Evolutionary conservation across 2,113 vertebrate genomes (phyloP).

Genomic region (Lontra canadensis): DNA sequence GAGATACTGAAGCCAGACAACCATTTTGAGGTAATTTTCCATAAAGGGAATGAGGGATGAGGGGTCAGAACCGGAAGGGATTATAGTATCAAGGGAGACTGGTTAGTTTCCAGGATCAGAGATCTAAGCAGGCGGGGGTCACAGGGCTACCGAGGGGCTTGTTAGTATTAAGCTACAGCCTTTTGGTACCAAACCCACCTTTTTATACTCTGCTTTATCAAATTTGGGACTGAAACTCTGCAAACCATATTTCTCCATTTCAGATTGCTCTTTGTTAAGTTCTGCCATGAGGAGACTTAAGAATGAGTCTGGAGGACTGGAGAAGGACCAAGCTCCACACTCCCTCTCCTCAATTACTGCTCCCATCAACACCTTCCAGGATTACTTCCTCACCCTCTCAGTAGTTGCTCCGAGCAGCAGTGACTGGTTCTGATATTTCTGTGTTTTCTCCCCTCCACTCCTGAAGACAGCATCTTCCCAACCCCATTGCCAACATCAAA

Average conservation of each 20-base stretch:
- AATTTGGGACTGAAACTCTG: neutral
- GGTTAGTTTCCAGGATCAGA: neutral
- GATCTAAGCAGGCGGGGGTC: neutral
- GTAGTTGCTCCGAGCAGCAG: neutral
- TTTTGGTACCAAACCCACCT: neutral
- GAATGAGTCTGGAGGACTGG: neutral
- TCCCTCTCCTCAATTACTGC: neutral
- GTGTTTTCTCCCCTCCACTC: neutral
- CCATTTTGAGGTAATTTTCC: neutral
- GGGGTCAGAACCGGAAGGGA: neutral
- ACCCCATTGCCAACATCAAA: neutral
- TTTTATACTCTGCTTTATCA: neutral
- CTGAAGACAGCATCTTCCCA: neutral
- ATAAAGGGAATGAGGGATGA: neutral
- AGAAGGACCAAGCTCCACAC: neutral
- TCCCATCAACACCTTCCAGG: neutral
- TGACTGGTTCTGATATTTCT: neutral
- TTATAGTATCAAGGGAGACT: neutral
- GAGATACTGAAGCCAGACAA: neutral
- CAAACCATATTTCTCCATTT: neutral
- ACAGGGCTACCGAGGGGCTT: neutral
- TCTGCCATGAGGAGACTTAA: neutral
- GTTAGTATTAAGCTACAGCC: neutral
- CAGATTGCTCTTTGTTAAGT: neutral
- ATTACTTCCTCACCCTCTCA: neutral